Conservation (phyloP, 2,113 vertebrate species). For the Pterocles gutturalis region DNA sequence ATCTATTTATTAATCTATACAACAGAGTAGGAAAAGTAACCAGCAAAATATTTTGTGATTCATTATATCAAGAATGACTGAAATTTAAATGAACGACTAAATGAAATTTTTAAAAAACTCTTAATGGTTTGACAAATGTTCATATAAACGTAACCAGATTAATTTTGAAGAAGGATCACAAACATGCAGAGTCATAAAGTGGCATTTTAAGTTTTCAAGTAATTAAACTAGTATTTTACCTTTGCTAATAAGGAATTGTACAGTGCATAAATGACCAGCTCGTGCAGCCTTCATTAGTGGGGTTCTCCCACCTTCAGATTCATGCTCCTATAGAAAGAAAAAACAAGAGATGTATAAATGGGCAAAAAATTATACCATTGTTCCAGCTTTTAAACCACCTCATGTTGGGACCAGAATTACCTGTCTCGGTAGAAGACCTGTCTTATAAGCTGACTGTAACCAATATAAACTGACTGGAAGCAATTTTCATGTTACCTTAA, state of each 20-base stretch:
- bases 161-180: background rate
- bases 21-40: background rate
- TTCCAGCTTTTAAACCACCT: background rate
- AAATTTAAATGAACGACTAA: background rate
- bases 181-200: background rate
- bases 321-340: constrained; percentile 87
- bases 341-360: background rate
- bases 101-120: background rate
- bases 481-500: background rate
- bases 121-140: background rate
- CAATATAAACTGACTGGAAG: background rate
- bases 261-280: constrained; percentile 97
- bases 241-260: constrained; percentile 99
- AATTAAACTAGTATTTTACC: constrained; percentile 73
- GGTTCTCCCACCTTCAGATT: constrained; percentile 97
- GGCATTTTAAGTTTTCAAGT: background rate
- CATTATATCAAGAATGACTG: background rate
- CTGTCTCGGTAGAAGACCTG: background rate
- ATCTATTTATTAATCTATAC: background rate
- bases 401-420: background rate
- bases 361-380: background rate
- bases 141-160: background rate
- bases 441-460: background rate
- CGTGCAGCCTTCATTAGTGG: constrained; percentile 98
- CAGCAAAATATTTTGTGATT: background rate